A percentile compares a stretch with the other conserved stretches of the same genome.
phyloP scores from a whole-genome alignment of 2,113 vertebrate species.

The Myrmophylax atrothorax region DNA sequence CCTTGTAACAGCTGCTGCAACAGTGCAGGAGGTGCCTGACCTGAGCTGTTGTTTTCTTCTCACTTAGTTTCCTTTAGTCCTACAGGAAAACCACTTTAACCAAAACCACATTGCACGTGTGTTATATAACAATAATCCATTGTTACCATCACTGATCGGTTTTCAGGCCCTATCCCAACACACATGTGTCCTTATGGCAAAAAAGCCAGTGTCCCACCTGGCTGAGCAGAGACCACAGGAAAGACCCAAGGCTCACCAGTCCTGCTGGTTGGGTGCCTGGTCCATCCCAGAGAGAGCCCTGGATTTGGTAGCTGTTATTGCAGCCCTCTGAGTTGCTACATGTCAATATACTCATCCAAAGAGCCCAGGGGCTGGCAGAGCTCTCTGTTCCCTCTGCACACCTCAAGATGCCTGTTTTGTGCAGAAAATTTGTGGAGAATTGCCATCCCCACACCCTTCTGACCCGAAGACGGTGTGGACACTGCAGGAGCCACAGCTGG shows the following conservation, averaged over 20 bases:
- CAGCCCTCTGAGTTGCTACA: not conserved
- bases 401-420: not conserved
- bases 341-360: rapidly evolving
- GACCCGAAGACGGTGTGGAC: too few relatives aligned
- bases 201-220: not conserved
- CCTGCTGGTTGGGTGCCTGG: not conserved
- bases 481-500: not conserved
- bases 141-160: not conserved
- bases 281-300: not conserved
- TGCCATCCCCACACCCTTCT: rapidly evolving
- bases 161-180: not conserved
- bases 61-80: not conserved
- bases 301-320: not conserved
- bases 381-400: not conserved
- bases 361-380: not conserved
- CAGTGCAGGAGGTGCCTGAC: not conserved
- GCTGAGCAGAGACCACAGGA: not conserved
- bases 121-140: not conserved
- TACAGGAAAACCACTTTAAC: not conserved
- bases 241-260: rapidly evolving
- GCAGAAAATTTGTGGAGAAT: not conserved
- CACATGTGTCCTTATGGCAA: not conserved
- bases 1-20: not conserved
- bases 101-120: not conserved
- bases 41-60: not conserved